Evolutionary conservation across 2,888 invertebrate genomes (phyloP), one percentile per base, ranked within the genome.

Genomic region (Pycnomerus fuliginosus): DNA sequence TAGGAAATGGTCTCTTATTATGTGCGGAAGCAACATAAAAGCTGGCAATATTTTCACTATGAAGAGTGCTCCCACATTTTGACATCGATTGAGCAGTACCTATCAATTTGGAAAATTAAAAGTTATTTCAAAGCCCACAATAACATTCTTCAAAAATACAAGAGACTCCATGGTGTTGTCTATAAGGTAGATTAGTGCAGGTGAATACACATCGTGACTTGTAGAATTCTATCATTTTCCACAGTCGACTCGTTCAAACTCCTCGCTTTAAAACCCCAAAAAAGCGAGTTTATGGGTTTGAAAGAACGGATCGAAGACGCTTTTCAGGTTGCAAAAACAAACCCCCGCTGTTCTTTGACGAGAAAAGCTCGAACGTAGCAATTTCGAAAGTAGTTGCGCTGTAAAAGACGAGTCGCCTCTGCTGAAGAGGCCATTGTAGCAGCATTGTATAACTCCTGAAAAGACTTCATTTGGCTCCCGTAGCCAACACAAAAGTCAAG

Each of bases 381-480:
- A 63, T 63, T 62, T 61, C 56, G 62, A 61, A 60, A 65, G 55
- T 64, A 60, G 53, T 20, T 20, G 5, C n/a, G n/a, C n/a, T n/a
- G n/a, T n/a, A n/a, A n/a, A n/a, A 54, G 20, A 36, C 47, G 47
- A 47, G 43, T 22, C 43, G 43, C 47, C 47, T 27, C 42, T 47
- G 47, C 25, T 20, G 25, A 48, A 49, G 43, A 45, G 49, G 40
- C 60, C 52, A 62, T 65, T 66, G 64, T 62, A 48, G 51, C 44
- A 49, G 49, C 60, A 58, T 64, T 65, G 62, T 64, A 56, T 56
- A 10, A 38, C 43, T 48, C 50, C 58, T 65, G 62, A 69, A 69
- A 68, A 64, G 67, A 67, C 66, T 68, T 67, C 67, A 66, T 68
- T 68, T 67, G 65, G 68, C 68, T 69, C 64, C 67, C 56, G 67